Percentiles rank a stretch among this genome's conserved stretches.
Evolutionary conservation across 30 jellyfish, hydroid and myxozoan genomes (phyloP).

Genomic region (Thelohanellus kitauei): DNA sequence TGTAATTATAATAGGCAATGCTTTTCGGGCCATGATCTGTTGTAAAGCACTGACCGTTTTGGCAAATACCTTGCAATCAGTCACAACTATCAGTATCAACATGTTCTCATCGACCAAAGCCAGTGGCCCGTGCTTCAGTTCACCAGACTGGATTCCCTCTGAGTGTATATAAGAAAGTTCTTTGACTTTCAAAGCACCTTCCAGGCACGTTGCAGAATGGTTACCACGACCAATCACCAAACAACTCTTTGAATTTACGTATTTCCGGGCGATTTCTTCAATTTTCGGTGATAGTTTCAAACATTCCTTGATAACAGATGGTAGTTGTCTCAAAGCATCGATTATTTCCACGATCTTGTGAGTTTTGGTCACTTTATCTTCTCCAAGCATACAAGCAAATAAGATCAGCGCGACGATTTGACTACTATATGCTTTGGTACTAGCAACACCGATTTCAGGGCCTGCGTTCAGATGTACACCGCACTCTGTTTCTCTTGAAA

Average conservation of each 20-base stretch:
- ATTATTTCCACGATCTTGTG: constrained; percentile 17
- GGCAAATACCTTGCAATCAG: constrained; percentile 18
- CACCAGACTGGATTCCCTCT: constrained; percentile 74
- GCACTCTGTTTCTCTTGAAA: constrained; percentile 33
- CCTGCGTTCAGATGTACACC: constrained; percentile 57
- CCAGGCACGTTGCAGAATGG: constrained; percentile 46
- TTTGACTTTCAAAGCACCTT: constrained; percentile 55
- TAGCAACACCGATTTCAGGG: constrained; percentile 41
- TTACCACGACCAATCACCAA: constrained; percentile 54
- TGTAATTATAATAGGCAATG: constrained; percentile 1
- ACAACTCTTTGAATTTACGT: constrained; percentile 3
- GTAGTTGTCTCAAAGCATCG: constrained; percentile 17
- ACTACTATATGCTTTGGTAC: constrained; percentile 62
- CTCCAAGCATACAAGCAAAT: constrained; percentile 40
- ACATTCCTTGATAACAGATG: constrained; percentile 1
- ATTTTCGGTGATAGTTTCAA: not conserved
- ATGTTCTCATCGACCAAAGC: constrained; percentile 43
- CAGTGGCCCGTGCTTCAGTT: constrained; percentile 62
- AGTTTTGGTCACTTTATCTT: constrained; percentile 17
- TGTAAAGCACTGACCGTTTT: constrained; percentile 55
- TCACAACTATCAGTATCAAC: constrained; percentile 31
- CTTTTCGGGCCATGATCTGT: constrained; percentile 36
- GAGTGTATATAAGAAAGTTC: constrained; percentile 46
- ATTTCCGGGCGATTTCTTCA: not conserved
- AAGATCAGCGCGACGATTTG: constrained; percentile 30